Conservation (phyloP, 2,113 vertebrate species). For the Anarhynchus alexandrinus region DNA sequence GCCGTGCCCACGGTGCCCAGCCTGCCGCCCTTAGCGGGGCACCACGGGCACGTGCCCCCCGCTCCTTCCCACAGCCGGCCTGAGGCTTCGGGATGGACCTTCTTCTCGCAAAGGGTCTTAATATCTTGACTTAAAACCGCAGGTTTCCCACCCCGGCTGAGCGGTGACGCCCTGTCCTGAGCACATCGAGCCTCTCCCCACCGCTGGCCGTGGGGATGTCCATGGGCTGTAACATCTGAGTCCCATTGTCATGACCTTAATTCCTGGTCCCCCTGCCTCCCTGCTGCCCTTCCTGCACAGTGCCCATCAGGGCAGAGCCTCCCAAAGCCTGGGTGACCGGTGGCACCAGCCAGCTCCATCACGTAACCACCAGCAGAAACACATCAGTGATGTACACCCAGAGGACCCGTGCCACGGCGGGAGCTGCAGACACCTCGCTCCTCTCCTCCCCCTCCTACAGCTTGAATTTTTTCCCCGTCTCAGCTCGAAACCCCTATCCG, state of each 20-base stretch:
- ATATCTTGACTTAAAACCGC: not conserved
- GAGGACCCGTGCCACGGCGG: fast-evolving
- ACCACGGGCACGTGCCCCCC: fast-evolving
- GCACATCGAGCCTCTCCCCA: not conserved
- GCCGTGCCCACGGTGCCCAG: fast-evolving
- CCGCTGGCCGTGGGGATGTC: fast-evolving
- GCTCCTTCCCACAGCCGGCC: not conserved
- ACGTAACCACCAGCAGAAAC: not conserved
- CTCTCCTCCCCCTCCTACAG: not conserved
- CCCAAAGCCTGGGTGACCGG: not conserved
- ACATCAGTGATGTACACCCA: not conserved
- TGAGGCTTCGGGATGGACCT: not conserved
- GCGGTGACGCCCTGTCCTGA: fast-evolving
- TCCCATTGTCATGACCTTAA: no score
- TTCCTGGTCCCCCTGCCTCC: not conserved
- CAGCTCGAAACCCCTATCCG: not conserved
- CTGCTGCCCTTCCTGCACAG: not conserved
- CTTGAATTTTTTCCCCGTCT: not conserved
- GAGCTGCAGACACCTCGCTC: not conserved
- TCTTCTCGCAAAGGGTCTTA: not conserved
- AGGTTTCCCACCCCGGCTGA: not conserved
- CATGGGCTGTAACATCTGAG: not conserved
- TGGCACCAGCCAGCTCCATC: not conserved
- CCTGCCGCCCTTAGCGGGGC: fast-evolving
- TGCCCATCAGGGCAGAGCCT: not conserved